Base-by-base conservation (phyloP, 2,113 vertebrate species). In the Crotophaga sulcirostris region DNA sequence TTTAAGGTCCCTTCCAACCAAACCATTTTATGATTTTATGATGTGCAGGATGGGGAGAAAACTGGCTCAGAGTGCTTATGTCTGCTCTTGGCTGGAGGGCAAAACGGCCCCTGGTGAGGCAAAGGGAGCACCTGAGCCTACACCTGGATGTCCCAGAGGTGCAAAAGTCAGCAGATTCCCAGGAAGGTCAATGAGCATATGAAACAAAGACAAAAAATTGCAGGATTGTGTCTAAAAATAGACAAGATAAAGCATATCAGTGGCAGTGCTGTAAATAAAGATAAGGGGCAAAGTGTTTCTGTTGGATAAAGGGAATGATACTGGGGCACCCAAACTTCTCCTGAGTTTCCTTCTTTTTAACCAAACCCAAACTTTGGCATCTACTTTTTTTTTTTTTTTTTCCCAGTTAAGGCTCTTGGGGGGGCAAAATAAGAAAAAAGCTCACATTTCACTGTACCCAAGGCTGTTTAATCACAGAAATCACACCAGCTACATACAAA, bases 161-260 rank as follows among this genome's bases (percentile, higher is more conserved):
- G 69, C 29, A 25, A 31, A 59, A 59, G 16, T 12, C 84, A 68
- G 47, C 10, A 16, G 47, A 42, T 56, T 51, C 34, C 55, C 66
- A 3, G 0, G 1, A 11, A 36, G 40, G 6, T 49, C 36, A 13
- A 1, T 2, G 56, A 11, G 20, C 4, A 6, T 2, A 6, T 0
- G 8, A 21, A 80, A 21, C 11, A 42, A 47, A 17, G 9, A 9
- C 15, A n/a, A 1, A 25, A 83, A 87, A 47, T 4, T 6, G 28
- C 19, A 12, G 29, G n/a, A 13, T 47, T 44, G 7, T 24, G 19
- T 4, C 52, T 34, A 56, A 84, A 93, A 93, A 4, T 3, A 3
- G 31, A 1, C 12, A 52, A 56, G 23, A 25, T 6, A 4, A 3
- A 38, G 21, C 6, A 1, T 7, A 19, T 23, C 21, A 4, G 5